Base-by-base conservation (phyloP, 2,888 invertebrate species). In the Mesopsocus fuscifrons region DNA sequence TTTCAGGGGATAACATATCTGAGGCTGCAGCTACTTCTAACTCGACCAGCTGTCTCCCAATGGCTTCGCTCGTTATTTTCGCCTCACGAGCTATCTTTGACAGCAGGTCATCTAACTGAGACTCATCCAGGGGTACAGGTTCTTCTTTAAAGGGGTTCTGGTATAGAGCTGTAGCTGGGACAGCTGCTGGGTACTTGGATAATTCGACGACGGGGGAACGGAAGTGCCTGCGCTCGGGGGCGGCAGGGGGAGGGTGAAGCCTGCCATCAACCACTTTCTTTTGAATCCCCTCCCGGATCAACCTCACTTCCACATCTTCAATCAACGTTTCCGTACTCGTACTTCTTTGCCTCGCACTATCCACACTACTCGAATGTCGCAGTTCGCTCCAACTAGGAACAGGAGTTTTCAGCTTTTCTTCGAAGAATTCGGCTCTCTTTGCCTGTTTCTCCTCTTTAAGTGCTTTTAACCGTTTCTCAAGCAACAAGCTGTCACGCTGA, bases 1-100 rank as follows among this genome's bases (percentile, higher is more conserved):
- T n/a, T 6, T 26, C 26, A 11, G 26, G 26, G 6, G 26, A 26
- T 9, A 26, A 11, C 26, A 26, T 26, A 11, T 26, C 26, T 9
- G 8, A 9, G 11, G 50, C 59, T 60, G 48, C 63, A 62, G 49
- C 63, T 61, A 54, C 65, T 65, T 54, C 64, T 63, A 49, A 64
- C 65, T 53, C n/a, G 30, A 70, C 67, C 54, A 78, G 60, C 48
- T 78, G 77, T 48, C 71, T 68, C n/a, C 72, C 72, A 52, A 76
- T 57, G 52, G 74, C 72, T 49, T 76, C 74, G 54, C 77, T 78
- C 34, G 77, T 77, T 54, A 77, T 77, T 62, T 74, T 72, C 11
- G 80, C 78, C 66, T 82, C 81, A 54, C 72, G 72, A 9, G 79
- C 79, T 46, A 82, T 66, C 56, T 76, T 73, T 52, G 76, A 74